Evolutionary conservation across 2,888 invertebrate genomes (phyloP).

Genomic region (Helicoverpa assulta): DNA sequence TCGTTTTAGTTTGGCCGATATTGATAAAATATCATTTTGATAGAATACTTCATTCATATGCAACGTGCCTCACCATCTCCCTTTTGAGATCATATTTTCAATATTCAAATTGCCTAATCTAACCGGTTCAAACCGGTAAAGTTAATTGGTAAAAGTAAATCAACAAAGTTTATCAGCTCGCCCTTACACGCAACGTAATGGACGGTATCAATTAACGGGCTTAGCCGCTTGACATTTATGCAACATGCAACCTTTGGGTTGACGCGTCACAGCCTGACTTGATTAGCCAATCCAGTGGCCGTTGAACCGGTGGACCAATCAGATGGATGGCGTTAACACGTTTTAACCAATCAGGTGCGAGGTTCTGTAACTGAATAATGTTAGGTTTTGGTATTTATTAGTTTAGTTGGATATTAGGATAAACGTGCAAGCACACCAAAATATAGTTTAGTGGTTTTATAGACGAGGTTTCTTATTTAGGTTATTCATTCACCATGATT

Average conservation of each 20-base stretch:
- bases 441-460: too few relatives aligned
- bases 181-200: slow-evolving; percentile 34
- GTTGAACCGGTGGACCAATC: slow-evolving; percentile 20
- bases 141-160: slow-evolving; percentile 13
- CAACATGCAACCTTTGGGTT: slow-evolving; percentile 36
- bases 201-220: slow-evolving; percentile 29
- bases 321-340: not conserved
- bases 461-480: too few relatives aligned
- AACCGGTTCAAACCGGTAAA: not conserved
- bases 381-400: not conserved
- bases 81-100: not conserved
- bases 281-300: slow-evolving; percentile 31
- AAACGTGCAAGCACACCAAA: too few relatives aligned
- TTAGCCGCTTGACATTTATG: slow-evolving; percentile 47
- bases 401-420: not conserved
- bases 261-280: slow-evolving; percentile 9
- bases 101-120: slow-evolving; percentile 20
- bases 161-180: slow-evolving; percentile 33
- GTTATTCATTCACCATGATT: too few relatives aligned
- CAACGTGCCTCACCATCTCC: too few relatives aligned
- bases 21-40: too few relatives aligned
- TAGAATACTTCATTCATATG: too few relatives aligned
- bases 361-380: not conserved
- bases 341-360: slow-evolving; percentile 36
- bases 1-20: too few relatives aligned